A percentile compares a stretch with the other conserved stretches of the same genome.
These are phyloP conservation scores for cat (Felis catus) DNA, from an alignment of 2,113 vertebrate genomes.

Conservation along the genomic window F.catus_Fca126_mat1.0 CM031419.1:4266001-4266500, in stretches of 20 bases:
- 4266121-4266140: not conserved
- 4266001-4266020: not conserved
- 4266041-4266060: not conserved
- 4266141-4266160: not conserved
- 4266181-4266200: not conserved
- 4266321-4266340: not conserved
- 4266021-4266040: not conserved
- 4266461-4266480: not conserved
- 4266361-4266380: not conserved
- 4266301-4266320: accelerated
- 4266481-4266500: accelerated
- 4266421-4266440: not conserved
- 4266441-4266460: not conserved
- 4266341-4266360: not conserved
- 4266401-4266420: not conserved
- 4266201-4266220: not conserved
- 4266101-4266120: not conserved
- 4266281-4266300: not conserved
- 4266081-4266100: not conserved
- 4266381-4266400: not conserved
- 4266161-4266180: too few relatives aligned
- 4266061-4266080: accelerated
- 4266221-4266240: not conserved
- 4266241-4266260: not conserved
- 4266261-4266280: not conserved